Base-by-base conservation (phyloP, 2,797 vertebrate genomes). In the Microcaecilia unicolor region DNA sequence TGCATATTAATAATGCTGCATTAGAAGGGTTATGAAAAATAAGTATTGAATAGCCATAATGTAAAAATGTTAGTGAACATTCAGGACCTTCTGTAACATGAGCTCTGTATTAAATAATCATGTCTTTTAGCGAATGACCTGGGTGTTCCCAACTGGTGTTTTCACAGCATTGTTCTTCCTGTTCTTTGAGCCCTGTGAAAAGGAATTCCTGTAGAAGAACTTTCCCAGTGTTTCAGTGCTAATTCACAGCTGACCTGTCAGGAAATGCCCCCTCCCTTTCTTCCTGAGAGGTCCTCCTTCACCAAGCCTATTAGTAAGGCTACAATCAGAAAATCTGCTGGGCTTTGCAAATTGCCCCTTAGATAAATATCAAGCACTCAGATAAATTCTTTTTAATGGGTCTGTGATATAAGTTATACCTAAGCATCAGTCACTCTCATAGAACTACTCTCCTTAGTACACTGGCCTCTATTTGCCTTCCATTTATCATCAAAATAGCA, bases 151-250 rank as follows among this genome's bases (percentile, higher is more conserved):
- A 1, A 10, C 31, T 27, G 4, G 15, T 15, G 9, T 58, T n/a
- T 68, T 74, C 72, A 66, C 68, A 67, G 60, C 55, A 72, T 75
- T 75, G 73, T 77, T 80, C 19, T 29, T 48, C 34, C 27, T 14
- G 6, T 41, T 20, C 39, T 31, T 23, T 28, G 41, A 54, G 49
- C 48, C 55, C 28, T 48, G n/a, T n/a, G 15, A 17, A 25, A 32
- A 76, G 68, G 67, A 72, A 72, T 55, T 65, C 61, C 63, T 51
- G 46, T 13, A 33, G 19, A 23, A 37, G 23, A 18, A 48, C 38
- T 60, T 68, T 75, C 67, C 66, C 70, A 70, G 49, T 56, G 47
- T 39, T 47, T 31, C 53, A 46, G 47, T 12, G 16, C 43, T 26
- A 42, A 37, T 55, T 41, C 37, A 37, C 28, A 37, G 48, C 53